A percentile compares a stretch with the other conserved stretches of the same genome.
phyloP scores from a whole-genome alignment of 92 coral and sea anemone genomes.

The Umimayanthus kanabou region DNA sequence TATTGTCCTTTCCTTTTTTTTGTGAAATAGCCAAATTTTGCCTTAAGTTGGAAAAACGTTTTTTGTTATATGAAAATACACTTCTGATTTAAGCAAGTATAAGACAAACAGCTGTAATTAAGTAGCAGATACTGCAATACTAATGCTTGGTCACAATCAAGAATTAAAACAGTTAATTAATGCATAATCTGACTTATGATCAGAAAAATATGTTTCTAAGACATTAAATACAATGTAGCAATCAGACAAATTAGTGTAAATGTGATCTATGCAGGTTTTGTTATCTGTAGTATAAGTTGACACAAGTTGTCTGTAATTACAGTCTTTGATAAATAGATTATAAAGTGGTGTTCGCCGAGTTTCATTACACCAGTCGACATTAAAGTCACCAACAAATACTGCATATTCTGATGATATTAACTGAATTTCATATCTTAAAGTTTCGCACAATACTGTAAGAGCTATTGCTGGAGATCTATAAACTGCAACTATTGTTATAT shows the following conservation, averaged over 20 bases:
- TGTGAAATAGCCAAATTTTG: constrained; percentile 3
- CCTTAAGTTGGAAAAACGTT: too few relatives aligned
- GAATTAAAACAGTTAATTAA: constrained; percentile 14
- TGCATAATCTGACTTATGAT: background rate
- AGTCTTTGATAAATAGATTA: background rate
- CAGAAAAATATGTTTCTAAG: background rate
- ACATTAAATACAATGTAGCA: background rate
- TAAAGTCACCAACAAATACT: background rate
- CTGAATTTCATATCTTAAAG: background rate
- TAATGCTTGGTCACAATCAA: constrained; percentile 15
- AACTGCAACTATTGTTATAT: too few relatives aligned
- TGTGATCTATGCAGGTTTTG: background rate
- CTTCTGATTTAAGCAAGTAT: background rate
- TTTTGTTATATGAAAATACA: too few relatives aligned
- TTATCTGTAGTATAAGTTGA: constrained; percentile 16
- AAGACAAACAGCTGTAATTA: constrained; percentile 8
- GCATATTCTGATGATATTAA: background rate
- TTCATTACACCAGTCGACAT: background rate
- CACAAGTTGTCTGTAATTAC: constrained; percentile 23
- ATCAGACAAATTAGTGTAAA: background rate
- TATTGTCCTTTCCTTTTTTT: constrained; percentile 6
- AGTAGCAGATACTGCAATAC: constrained; percentile 22
- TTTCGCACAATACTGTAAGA: too few relatives aligned
- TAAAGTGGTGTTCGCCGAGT: background rate
- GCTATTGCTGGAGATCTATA: too few relatives aligned